Evolutionary conservation across 2,888 invertebrate species (phyloP).

Genomic region (Dynastes tityus): DNA sequence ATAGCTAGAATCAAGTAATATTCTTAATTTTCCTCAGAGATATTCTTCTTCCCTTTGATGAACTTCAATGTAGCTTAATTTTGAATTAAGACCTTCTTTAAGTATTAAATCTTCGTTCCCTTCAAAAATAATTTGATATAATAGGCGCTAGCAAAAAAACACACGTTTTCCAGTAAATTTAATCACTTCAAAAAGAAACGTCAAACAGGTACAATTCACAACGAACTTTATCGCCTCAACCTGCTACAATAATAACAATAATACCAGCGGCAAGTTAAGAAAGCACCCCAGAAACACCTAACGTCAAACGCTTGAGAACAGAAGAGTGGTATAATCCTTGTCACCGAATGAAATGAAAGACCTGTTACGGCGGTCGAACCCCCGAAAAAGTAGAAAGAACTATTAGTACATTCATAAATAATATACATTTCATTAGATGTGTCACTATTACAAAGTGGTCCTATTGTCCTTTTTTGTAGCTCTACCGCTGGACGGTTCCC

Average conservation of each 20-base stretch:
- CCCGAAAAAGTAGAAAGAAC: conserved; percentile 52
- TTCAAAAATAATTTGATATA: too few species aligned
- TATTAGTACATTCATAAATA: conserved; percentile 63
- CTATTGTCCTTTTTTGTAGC: conserved; percentile 61
- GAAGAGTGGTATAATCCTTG: background rate
- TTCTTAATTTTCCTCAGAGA: too few species aligned
- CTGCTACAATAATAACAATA: background rate
- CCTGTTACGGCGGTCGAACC: conserved; percentile 17
- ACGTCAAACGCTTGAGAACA: background rate
- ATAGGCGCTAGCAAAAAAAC: too few species aligned
- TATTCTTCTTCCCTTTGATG: too few species aligned
- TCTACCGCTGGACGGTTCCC: conserved; percentile 35
- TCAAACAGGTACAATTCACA: conserved; percentile 7
- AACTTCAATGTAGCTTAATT: too few species aligned
- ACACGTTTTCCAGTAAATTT: background rate
- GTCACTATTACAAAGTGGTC: conserved; percentile 66
- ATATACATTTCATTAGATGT: conserved; percentile 66
- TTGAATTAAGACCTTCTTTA: too few species aligned
- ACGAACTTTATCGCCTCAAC: background rate
- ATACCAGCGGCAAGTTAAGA: background rate
- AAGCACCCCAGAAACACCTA: background rate
- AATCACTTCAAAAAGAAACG: background rate
- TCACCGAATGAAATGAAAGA: conserved; percentile 18
- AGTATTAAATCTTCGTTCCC: too few species aligned
- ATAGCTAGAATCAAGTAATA: too few species aligned